phyloP scores from a whole-genome alignment of 2,797 vertebrate species.

The Macropus fuliginosus region DNA sequence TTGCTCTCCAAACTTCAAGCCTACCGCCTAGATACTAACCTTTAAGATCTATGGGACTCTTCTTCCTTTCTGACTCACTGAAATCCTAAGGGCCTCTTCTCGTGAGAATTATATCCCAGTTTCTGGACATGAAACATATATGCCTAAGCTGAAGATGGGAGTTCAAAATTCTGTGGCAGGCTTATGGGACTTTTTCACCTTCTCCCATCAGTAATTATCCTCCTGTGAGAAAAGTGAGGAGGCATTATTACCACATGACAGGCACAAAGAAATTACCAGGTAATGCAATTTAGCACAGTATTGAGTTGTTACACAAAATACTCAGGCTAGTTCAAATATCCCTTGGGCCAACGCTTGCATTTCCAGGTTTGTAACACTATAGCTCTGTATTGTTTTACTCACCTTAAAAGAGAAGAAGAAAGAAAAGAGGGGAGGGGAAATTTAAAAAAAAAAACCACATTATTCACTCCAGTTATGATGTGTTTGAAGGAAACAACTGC shows the following conservation, averaged over 20 bases:
- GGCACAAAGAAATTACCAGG: conserved; percentile 78
- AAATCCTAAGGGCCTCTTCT: conserved; percentile 61
- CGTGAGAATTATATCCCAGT: conserved; percentile 43
- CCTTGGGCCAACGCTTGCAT: conserved; percentile 75
- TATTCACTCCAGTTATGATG: conserved; percentile 38
- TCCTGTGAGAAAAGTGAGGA: conserved; percentile 80
- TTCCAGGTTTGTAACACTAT: conserved; percentile 79
- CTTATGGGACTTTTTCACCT: conserved; percentile 63
- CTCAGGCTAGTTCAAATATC: conserved; percentile 74
- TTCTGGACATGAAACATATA: conserved; percentile 68
- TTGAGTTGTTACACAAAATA: conserved; percentile 80
- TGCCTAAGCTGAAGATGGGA: conserved; percentile 68
- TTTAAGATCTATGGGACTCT: conserved; percentile 43
- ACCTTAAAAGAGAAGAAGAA: conserved; percentile 56
- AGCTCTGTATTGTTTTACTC: conserved; percentile 80
- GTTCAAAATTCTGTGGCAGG: conserved; percentile 68
- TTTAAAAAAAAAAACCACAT: conserved; percentile 2
- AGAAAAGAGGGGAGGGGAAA: neutral
- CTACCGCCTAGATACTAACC: conserved; percentile 8
- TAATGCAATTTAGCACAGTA: conserved; percentile 71
- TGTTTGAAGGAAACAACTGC: conserved; percentile 67
- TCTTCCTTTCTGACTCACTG: conserved; percentile 53
- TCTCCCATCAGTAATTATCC: conserved; percentile 62
- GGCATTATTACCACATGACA: conserved; percentile 76
- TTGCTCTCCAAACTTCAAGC: conserved; percentile 30